Evolutionary conservation across 2,888 invertebrate genomes (phyloP), one percentile per base, ranked within the genome.

Genomic region (Cataglyphis rosenhaueri): DNA sequence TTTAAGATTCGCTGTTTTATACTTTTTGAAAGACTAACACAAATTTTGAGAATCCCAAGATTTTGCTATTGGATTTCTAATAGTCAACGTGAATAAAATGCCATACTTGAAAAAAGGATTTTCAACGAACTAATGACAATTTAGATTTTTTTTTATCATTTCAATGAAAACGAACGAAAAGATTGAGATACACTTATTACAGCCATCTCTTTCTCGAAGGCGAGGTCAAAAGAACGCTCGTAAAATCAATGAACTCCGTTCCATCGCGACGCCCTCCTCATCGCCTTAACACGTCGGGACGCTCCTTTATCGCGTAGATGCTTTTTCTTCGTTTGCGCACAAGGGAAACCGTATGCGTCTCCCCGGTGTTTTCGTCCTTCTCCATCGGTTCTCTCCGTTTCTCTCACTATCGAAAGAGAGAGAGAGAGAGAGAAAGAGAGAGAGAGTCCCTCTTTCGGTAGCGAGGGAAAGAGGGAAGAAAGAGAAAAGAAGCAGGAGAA

Each of bases 301-400:
- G 81, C 85, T 89, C 82, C 87, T 87, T 85, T 82, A 87, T 90
- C 82, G 81, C 79, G 78, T 81, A 85, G 85, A 74, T 85, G 84
- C 73, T 76, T 79, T 48, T 79, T 29, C 73, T 70, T 55, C 76
- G 71, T 29, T 78, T 57, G 32, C 44, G 44, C 55, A 75, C 52
- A 48, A 74, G 48, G 21, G 52, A 62, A 3, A 76, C 75, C n/a
- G n/a, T 52, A 52, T 6, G 64, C 76, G 35, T 78, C 79, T 74
- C 76, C 0, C 18, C 25, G 41, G 21, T 59, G 32, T 59, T 83
- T 61, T 35, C 61, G 18, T 32, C 62, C 35, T 65, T 32, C 75
- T 57, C 41, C 38, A 59, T 44, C 41, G 9, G 21, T 18, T 48
- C 62, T 57, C 44, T 64, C 25, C 35, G 10, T 29, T 57, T 68